A percentile compares a stretch with the other conserved stretches of the same genome.
Evolutionary conservation across 2,113 vertebrate genomes (phyloP).

Genomic region (Peromyscus leucopus): DNA sequence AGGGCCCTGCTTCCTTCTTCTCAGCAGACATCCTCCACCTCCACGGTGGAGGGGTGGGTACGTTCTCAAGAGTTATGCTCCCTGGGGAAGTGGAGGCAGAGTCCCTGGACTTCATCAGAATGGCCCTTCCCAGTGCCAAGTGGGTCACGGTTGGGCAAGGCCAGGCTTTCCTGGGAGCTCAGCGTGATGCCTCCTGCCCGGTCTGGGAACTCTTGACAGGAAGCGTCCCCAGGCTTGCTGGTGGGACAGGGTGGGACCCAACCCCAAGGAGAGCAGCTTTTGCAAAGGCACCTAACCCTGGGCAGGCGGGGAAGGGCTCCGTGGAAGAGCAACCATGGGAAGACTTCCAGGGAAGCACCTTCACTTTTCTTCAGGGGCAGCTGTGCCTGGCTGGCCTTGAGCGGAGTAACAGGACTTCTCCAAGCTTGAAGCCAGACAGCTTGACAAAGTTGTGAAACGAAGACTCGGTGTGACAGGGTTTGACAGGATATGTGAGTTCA

Average conservation of each 20-base stretch:
- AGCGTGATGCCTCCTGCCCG: neutral
- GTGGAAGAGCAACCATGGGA: neutral
- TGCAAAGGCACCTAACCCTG: neutral
- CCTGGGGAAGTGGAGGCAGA: neutral
- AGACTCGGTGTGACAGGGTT: slow-evolving; percentile 32
- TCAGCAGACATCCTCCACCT: neutral
- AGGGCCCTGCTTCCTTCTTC: neutral
- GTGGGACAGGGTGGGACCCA: slow-evolving; percentile 60
- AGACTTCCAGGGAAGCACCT: neutral
- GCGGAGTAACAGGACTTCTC: neutral
- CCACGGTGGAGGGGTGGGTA: neutral
- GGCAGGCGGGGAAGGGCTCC: too few species aligned
- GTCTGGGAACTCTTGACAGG: slow-evolving; percentile 6
- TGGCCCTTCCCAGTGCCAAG: slow-evolving; percentile 58
- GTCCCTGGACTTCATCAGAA: slow-evolving; percentile 15
- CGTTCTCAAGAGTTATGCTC: neutral
- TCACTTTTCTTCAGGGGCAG: neutral
- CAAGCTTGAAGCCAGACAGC: neutral
- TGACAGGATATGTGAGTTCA: slow-evolving; percentile 43
- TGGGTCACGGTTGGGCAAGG: slow-evolving; percentile 68
- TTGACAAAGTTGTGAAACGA: slow-evolving; percentile 50
- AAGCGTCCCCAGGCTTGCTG: slow-evolving; percentile 38
- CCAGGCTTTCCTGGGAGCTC: slow-evolving; percentile 48
- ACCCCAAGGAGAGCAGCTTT: slow-evolving; percentile 9
- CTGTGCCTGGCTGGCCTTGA: neutral